A percentile compares a stretch with the other conserved stretches of the same genome.
Evolutionary conservation across 2,113 vertebrate genomes (phyloP).

Genomic region (Oplegnathus fasciatus): DNA sequence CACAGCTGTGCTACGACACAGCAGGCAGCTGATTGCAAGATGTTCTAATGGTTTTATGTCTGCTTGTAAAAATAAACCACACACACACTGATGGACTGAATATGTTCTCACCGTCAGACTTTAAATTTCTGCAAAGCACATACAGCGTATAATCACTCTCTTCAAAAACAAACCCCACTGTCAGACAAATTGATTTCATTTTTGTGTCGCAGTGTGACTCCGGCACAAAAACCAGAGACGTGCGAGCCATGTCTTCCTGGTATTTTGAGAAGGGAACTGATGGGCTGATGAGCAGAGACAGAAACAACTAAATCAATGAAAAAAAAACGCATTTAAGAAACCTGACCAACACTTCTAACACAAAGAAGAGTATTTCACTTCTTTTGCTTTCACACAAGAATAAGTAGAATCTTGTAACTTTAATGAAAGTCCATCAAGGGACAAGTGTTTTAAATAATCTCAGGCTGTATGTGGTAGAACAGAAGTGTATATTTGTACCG

Average conservation of each 20-base stretch:
- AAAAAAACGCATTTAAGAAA: neutral
- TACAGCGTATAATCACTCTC: neutral
- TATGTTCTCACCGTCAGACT: neutral
- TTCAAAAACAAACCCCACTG: neutral
- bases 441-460: neutral
- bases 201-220: neutral
- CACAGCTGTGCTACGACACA: neutral
- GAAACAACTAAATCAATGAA: neutral
- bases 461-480: neutral
- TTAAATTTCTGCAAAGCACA: neutral
- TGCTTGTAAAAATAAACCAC: neutral
- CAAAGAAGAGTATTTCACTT: neutral
- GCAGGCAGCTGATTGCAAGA: conserved; percentile 26
- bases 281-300: neutral
- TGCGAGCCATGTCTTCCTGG: neutral
- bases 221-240: neutral
- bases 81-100: neutral
- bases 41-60: neutral
- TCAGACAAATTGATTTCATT: neutral
- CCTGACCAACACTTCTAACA: neutral
- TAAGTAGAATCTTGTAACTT: neutral
- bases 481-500: neutral
- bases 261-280: neutral
- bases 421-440: too few relatives aligned
- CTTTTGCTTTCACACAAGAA: neutral